Base-by-base conservation (phyloP, 2,888 invertebrate genomes). In the Scaptomyza cyrtandrae region DNA sequence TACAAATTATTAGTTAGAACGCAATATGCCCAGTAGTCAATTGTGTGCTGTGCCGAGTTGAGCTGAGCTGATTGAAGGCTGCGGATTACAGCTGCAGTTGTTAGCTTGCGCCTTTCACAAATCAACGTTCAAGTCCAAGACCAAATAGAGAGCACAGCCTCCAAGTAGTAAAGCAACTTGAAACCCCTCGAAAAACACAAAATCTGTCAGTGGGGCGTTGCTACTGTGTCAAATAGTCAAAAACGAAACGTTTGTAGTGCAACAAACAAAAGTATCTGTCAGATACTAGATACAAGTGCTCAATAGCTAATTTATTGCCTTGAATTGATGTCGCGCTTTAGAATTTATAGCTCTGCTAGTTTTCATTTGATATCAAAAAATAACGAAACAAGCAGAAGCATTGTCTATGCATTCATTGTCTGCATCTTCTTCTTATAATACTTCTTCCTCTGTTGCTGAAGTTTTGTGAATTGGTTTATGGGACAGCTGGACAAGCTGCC, bases 151-250 rank as follows among this genome's bases (percentile, higher is more conserved):
- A 41, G 61, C 64, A 59, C 45, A 57, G 57, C 14, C 50, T 13
- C 62, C 62, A 16, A 39, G 39, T 39, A 16, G 37, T 10, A 45
- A 60, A 24, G 3, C 24, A 54, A 46, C 19, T 19, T 19, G 19
- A 37, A 37, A 29, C 29, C 39, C 43, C 50, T 43, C 19, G 10
- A 41, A 69, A 57, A 43, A 81, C 43, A 60, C 14, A 73, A 87
- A 82, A 86, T 88, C 86, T 88, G 88, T 88, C 88, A 83, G 86
- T 86, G 74, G 88, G 82, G 88, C 82, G 82, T 82, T 71, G 86
- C 78, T 77, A 62, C 80, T 74, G 78, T 86, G 82, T 82, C 82
- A 86, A 86, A 78, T 66, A 71, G 60, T 58, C 59, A 57, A 74
- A 56, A 50, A 19, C 37, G 27, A 57, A 65, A 33, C n/a, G 55